Base-by-base conservation (phyloP, 2,888 invertebrate genomes). In the Drosophila infuscata region DNA sequence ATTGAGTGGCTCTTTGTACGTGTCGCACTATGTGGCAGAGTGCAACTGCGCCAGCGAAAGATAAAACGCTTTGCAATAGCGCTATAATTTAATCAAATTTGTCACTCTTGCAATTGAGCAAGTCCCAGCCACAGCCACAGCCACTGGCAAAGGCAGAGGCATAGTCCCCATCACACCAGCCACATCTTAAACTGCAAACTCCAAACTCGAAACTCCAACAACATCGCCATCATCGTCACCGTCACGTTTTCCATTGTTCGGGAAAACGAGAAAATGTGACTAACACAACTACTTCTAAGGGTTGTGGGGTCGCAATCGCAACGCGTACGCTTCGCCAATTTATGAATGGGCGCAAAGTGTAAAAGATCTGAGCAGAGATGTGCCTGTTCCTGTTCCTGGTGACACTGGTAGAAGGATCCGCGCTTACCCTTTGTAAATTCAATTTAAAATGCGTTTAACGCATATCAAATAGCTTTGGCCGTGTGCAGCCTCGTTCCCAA, bases 11-110 rank as follows among this genome's bases (percentile, higher is more conserved):
- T 71, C 78, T 53, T 60, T 65, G 75, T 66, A 83, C 84, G 82
- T 74, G 76, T 73, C 76, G 59, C 36, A 51, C 68, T 70, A 69
- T 56, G 73, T 56, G 73, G 68, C 77, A 63, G 67, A 85, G 74
- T 87, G 85, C 89, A 79, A 76, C 77, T 81, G 64, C 78, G 79
- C 48, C 78, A 70, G 71, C 86, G 68, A 71, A 81, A 90, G 86
- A 87, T 88, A 88, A 87, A 87, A 88, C 83, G 90, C 72, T 87
- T 83, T 88, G 87, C 90, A 83, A 87, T 88, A 78, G 90, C 89
- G 80, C 82, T 82, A 90, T 88, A 87, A 88, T 90, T 90, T 88
- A 88, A 88, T 88, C 88, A 88, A 90, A 90, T 90, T 88, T 88
- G 88, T 88, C 88, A 89, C 90, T 82, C 90, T 80, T 86, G 81